Conservation (phyloP, 2,888 invertebrate species). For the Oligia latruncula region DNA sequence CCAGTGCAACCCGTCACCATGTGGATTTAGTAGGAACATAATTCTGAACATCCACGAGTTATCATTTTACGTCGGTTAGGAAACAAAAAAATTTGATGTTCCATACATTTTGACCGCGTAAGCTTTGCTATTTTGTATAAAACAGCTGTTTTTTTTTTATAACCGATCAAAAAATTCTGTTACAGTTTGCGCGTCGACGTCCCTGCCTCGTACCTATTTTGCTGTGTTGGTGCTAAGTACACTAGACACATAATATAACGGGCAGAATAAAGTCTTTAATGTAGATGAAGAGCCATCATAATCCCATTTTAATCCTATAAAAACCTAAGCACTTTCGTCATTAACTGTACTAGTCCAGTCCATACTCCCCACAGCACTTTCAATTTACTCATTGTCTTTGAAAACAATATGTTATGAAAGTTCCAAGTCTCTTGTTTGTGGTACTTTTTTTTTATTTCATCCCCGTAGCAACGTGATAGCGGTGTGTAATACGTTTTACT, state of each 20-base stretch:
- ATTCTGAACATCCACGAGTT: neutral
- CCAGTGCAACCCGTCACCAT: too few species aligned
- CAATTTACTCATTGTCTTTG: conserved; percentile 76
- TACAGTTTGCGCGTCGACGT: too few species aligned
- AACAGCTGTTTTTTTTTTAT: neutral
- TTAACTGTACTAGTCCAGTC: conserved; percentile 45
- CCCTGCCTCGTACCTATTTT: too few species aligned
- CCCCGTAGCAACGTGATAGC: conserved; percentile 22
- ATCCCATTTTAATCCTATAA: neutral
- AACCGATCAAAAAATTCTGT: neutral
- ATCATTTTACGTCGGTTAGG: neutral
- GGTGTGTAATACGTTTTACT: neutral
- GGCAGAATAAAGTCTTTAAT: neutral
- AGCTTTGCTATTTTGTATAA: too few species aligned
- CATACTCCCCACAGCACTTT: conserved; percentile 65
- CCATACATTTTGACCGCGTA: neutral
- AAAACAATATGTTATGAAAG: conserved; percentile 73
- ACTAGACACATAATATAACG: neutral
- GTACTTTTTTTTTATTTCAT: conserved; percentile 27
- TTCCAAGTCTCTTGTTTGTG: conserved; percentile 31
- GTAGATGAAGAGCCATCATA: too few species aligned
- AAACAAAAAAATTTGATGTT: neutral
- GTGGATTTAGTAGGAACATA: neutral
- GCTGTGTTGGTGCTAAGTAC: too few species aligned
- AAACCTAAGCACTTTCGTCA: conserved; percentile 38